A percentile compares a stretch with the other conserved stretches of the same genome.
phyloP scores from a whole-genome alignment of 2,888 invertebrate species.

The Acanthosoma haemorrhoidale region DNA sequence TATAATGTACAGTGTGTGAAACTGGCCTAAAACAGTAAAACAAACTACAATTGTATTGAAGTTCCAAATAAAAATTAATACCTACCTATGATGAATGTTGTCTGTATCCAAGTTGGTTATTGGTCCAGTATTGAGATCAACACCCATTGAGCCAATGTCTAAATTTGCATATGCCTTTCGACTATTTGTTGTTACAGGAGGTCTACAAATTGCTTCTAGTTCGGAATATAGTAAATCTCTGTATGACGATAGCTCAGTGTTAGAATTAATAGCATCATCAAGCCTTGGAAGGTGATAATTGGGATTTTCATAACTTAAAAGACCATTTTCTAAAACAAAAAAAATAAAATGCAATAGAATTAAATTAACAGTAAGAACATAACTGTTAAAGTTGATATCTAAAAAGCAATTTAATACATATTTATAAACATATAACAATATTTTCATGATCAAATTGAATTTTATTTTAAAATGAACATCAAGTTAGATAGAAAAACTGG shows the following conservation, averaged over 20 bases:
- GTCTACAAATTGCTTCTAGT: conserved; percentile 54
- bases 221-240: conserved; percentile 64
- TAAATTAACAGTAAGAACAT: neutral
- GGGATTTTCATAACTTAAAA: conserved; percentile 85
- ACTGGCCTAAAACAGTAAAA: no score
- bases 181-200: conserved; percentile 43
- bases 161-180: conserved; percentile 61
- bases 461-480: no score
- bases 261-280: conserved; percentile 68
- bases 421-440: no score
- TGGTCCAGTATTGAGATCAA: conserved; percentile 59
- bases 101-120: conserved; percentile 49
- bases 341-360: conserved; percentile 14
- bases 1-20: neutral
- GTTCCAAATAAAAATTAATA: neutral
- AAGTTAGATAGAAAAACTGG: no score
- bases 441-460: no score
- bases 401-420: no score
- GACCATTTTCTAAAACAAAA: conserved; percentile 73
- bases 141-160: conserved; percentile 66
- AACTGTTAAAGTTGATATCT: neutral
- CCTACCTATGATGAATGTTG: conserved; percentile 53
- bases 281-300: conserved; percentile 76
- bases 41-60: no score
- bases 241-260: conserved; percentile 58